phyloP scores from a whole-genome alignment of 2,797 vertebrate species.

The Megaceryle alcyon region DNA sequence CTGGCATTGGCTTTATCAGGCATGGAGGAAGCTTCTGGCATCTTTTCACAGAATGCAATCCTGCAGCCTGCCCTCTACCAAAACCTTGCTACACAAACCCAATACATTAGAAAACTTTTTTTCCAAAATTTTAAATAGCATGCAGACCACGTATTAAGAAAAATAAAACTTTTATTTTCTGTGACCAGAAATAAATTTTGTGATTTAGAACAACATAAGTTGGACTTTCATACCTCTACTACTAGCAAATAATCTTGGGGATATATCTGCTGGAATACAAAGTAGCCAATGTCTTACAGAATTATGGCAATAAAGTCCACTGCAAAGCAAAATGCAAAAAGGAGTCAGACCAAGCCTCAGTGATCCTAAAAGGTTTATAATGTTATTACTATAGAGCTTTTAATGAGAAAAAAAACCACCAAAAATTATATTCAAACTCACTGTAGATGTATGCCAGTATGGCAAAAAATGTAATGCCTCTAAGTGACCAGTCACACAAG shows the following conservation, averaged over 20 bases:
- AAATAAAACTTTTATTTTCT: neutral
- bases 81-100: neutral
- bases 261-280: neutral
- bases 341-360: neutral
- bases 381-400: neutral
- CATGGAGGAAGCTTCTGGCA: neutral
- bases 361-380: neutral
- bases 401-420: accelerated
- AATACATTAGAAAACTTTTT: neutral
- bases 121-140: neutral
- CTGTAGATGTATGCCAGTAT: accelerated
- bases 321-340: neutral
- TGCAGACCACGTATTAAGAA: neutral
- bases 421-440: neutral
- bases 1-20: neutral
- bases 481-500: neutral
- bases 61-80: neutral
- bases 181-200: neutral
- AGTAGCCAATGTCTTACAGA: neutral
- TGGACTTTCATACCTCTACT: neutral
- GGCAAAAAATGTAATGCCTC: neutral
- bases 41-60: neutral
- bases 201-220: neutral
- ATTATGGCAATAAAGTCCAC: neutral
- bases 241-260: neutral